phyloP scores from a whole-genome alignment of 1,140 invertebrate species.

The Cyclina sinensis region DNA sequence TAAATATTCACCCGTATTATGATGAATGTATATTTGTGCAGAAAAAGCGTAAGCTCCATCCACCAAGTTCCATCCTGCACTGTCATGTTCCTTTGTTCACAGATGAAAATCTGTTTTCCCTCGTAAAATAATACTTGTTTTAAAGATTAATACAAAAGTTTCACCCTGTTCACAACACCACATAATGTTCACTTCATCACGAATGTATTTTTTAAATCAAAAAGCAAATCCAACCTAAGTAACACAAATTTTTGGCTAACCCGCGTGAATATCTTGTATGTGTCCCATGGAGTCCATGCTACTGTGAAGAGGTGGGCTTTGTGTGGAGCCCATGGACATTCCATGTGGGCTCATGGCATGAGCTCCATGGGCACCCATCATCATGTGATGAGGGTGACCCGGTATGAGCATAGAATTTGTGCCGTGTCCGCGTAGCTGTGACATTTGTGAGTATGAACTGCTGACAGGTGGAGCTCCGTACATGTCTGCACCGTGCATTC shows the following conservation, averaged over 20 bases:
- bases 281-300: conserved; percentile 87
- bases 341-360: conserved; percentile 86
- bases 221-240: not conserved
- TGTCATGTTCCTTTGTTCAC: conserved; percentile 5
- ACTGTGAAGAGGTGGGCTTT: conserved; percentile 87
- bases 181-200: conserved; percentile 25
- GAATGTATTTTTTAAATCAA: conserved; percentile 11
- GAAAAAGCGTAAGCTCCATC: conserved; percentile 5
- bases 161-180: conserved; percentile 55
- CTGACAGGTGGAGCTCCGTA: conserved; percentile 85
- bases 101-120: conserved; percentile 27
- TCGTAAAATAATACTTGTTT: conserved; percentile 53
- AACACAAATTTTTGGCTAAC: conserved; percentile 78
- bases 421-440: conserved; percentile 87
- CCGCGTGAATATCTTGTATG: conserved; percentile 88
- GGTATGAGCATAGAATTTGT: conserved; percentile 88
- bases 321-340: conserved; percentile 84
- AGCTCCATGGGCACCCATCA: conserved; percentile 86
- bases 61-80: not conserved
- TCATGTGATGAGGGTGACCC: conserved; percentile 88
- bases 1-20: conserved; percentile 70
- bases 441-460: conserved; percentile 87
- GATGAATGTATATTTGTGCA: conserved; percentile 60
- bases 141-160: conserved; percentile 44
- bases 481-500: conserved; percentile 86